These are phyloP conservation scores for Python bivittatus DNA, from an alignment of 2,113 vertebrate genomes.

Conservation along the genomic window DNA sequence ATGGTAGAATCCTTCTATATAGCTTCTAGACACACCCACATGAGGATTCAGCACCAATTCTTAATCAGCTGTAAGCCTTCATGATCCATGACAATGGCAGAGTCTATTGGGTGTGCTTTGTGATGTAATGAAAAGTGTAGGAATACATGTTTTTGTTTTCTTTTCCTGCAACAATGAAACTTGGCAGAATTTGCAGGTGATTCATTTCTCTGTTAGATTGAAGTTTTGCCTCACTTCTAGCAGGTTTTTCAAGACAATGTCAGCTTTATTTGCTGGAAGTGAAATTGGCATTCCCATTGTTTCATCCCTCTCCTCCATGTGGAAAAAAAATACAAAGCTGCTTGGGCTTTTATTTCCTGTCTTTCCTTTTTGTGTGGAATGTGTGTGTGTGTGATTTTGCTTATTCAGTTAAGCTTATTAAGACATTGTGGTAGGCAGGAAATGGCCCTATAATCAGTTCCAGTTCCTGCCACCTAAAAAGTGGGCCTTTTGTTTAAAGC, in stretches of 20 bases:
- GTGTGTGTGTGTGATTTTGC: not conserved
- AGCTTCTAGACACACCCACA: not conserved
- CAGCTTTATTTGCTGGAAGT: not conserved
- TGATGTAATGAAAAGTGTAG: not conserved
- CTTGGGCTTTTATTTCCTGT: not conserved
- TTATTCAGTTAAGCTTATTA: not conserved
- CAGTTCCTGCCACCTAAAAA: not conserved
- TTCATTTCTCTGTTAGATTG: not conserved
- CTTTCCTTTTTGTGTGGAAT: not conserved
- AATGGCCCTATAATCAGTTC: not conserved
- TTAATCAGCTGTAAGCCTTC: not conserved
- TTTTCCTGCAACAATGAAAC: not conserved
- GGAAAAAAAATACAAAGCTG: not conserved
- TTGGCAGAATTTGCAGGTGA: not conserved
- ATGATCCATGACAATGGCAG: not conserved
- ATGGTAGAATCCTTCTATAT: not conserved
- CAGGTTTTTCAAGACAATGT: not conserved
- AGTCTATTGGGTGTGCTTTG: not conserved
- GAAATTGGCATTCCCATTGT: not conserved
- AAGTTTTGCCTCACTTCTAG: not conserved
- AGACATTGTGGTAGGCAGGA: not conserved
- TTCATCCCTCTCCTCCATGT: not conserved
- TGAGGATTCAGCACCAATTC: not conserved
- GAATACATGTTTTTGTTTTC: not conserved
- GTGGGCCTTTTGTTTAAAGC: not conserved